Percentiles rank a stretch among this genome's conserved stretches.
Conservation (phyloP, 2,797 vertebrate species). For the Amblyraja radiata region DNA sequence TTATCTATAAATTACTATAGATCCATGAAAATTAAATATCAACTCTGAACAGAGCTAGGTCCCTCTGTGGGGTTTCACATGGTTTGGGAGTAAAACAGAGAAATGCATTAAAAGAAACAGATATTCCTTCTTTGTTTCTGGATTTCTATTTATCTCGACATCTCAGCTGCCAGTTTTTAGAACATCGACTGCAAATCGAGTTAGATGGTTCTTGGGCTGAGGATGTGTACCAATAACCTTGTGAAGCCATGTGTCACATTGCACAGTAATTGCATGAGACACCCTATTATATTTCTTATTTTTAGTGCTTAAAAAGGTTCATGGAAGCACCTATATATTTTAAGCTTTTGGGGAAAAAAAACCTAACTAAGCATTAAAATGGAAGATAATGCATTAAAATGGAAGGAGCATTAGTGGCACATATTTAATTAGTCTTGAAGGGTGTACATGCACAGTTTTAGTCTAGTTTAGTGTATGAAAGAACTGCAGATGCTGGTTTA, state of each 20-base stretch:
- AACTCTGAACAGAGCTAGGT: neutral
- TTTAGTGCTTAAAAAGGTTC: neutral
- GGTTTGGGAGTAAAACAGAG: neutral
- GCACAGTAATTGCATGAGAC: neutral
- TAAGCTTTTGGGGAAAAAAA: neutral
- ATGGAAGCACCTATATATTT: neutral
- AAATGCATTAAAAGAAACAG: neutral
- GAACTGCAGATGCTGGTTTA: too few species aligned
- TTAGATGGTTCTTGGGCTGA: neutral
- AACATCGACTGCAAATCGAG: neutral
- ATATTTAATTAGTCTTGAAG: neutral
- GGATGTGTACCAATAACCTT: neutral
- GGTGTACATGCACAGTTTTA: neutral
- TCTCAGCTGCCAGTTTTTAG: neutral
- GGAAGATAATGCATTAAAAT: too few species aligned
- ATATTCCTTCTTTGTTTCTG: neutral
- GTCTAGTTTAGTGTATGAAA: too few species aligned
- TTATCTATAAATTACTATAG: neutral
- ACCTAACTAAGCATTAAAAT: neutral
- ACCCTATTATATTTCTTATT: neutral
- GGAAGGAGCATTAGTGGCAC: neutral
- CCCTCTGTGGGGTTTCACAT: neutral
- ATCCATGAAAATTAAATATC: neutral
- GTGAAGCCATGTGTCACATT: neutral
- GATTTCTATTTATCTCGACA: neutral